Conservation (phyloP, 1,140 invertebrate genomes). For the Pteromalus puparum region DNA sequence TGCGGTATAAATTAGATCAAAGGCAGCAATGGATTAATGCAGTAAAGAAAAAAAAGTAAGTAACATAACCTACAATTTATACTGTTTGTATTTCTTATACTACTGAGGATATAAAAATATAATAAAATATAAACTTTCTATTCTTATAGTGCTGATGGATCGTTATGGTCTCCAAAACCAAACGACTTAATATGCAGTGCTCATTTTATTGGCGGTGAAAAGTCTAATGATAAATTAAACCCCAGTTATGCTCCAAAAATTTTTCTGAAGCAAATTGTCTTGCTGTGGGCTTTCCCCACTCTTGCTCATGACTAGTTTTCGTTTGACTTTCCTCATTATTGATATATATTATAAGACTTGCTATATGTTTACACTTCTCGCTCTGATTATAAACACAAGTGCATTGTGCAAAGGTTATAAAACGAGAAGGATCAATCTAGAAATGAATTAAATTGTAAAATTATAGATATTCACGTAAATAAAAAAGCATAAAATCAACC, state of each 20-base stretch:
- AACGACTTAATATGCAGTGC: conserved; percentile 41
- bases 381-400: conserved; percentile 55
- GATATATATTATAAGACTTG: conserved; percentile 54
- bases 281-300: conserved; percentile 55
- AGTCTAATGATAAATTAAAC: conserved; percentile 34
- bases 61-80: neutral
- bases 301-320: conserved; percentile 55
- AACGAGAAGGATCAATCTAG: too few relatives aligned
- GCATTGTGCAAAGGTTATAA: conserved; percentile 11
- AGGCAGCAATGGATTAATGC: conserved; percentile 14
- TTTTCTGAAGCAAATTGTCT: conserved; percentile 53
- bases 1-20: neutral
- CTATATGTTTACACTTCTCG: conserved; percentile 55
- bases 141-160: conserved; percentile 7
- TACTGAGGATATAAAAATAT: neutral
- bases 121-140: too few relatives aligned
- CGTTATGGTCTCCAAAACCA: conserved; percentile 31
- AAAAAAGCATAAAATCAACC: too few relatives aligned
- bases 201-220: conserved; percentile 45
- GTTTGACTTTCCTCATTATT: conserved; percentile 53
- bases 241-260: conserved; percentile 43
- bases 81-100: neutral
- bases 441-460: too few relatives aligned
- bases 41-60: conserved; percentile 17
- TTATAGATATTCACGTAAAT: too few relatives aligned